Evolutionary conservation across 2,888 invertebrate species (phyloP).

Genomic region (Beris morrisii): DNA sequence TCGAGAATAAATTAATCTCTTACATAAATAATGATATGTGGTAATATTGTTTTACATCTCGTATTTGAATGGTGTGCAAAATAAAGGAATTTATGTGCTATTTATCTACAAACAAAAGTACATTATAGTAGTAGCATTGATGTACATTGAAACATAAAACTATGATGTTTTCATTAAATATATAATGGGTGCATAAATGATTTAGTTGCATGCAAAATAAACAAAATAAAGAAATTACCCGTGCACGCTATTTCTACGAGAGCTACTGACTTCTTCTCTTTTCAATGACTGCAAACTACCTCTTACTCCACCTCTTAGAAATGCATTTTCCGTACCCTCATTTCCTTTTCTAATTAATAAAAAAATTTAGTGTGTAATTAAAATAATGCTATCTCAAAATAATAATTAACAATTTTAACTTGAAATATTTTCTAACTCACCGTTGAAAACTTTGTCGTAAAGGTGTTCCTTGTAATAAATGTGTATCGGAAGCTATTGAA

Average conservation of each 20-base stretch:
- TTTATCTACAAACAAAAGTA: no score
- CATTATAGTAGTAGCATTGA: no score
- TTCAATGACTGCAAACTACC: conserved; percentile 60
- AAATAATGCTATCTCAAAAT: conserved; percentile 46
- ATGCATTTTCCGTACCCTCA: conserved; percentile 62
- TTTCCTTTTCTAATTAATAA: conserved; percentile 51
- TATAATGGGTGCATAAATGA: no score
- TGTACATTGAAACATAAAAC: no score
- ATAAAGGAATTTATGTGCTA: no score
- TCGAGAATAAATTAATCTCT: no score
- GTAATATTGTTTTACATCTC: no score
- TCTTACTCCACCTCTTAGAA: conserved; percentile 63
- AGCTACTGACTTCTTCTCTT: conserved; percentile 53
- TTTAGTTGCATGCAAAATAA: no score
- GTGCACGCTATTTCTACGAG: conserved; percentile 66
- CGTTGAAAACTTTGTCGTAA: conserved; percentile 60
- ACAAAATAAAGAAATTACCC: conserved; percentile 52
- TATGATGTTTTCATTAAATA: no score
- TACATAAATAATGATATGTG: no score
- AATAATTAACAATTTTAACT: conserved; percentile 45
- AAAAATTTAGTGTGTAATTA: conserved; percentile 19
- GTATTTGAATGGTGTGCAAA: no score
- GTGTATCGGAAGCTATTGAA: conserved; percentile 58
- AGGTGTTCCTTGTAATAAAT: conserved; percentile 58
- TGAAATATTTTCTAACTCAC: conserved; percentile 56